Evolutionary conservation across 2,888 invertebrate genomes (phyloP).

Genomic region (Spicauda simplicius): DNA sequence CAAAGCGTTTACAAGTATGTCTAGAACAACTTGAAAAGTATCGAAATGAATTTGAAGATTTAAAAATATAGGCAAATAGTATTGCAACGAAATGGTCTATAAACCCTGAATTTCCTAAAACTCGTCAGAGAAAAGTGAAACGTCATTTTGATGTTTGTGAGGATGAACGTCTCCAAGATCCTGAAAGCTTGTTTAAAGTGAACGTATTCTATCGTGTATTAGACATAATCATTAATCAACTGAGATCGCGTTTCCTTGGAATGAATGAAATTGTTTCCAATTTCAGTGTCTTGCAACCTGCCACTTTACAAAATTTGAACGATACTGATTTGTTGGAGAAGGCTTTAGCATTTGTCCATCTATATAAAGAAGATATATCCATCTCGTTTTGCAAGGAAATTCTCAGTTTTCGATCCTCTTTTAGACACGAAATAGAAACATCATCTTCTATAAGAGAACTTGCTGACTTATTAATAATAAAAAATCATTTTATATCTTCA

Average conservation of each 20-base stretch:
- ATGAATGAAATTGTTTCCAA: slow-evolving; percentile 35
- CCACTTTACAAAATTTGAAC: slow-evolving; percentile 38
- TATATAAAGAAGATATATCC: slow-evolving; percentile 39
- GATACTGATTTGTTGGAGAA: slow-evolving; percentile 39
- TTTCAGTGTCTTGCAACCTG: slow-evolving; percentile 41
- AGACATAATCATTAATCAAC: slow-evolving; percentile 43
- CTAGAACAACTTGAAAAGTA: slow-evolving; percentile 33
- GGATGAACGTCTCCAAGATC: slow-evolving; percentile 43
- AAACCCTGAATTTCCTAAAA: slow-evolving; percentile 37
- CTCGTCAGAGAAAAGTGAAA: slow-evolving; percentile 42
- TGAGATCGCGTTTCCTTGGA: no score
- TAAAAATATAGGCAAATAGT: slow-evolving; percentile 41
- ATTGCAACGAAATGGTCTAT: slow-evolving; percentile 41
- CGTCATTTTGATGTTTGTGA: slow-evolving; percentile 45
- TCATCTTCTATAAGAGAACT: slow-evolving; percentile 24
- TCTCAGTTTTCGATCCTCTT: neutral
- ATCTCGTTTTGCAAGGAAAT: neutral
- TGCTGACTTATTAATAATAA: slow-evolving; percentile 31
- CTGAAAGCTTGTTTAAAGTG: slow-evolving; percentile 38
- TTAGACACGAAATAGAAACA: slow-evolving; percentile 23
- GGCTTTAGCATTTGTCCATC: slow-evolving; percentile 29
- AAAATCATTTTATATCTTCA: slow-evolving; percentile 13
- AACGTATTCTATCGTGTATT: slow-evolving; percentile 43
- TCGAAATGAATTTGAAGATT: no score
- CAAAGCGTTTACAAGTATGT: slow-evolving; percentile 38